phyloP scores from a whole-genome alignment of 2,797 vertebrate genomes.

The Poecilia gillii region DNA sequence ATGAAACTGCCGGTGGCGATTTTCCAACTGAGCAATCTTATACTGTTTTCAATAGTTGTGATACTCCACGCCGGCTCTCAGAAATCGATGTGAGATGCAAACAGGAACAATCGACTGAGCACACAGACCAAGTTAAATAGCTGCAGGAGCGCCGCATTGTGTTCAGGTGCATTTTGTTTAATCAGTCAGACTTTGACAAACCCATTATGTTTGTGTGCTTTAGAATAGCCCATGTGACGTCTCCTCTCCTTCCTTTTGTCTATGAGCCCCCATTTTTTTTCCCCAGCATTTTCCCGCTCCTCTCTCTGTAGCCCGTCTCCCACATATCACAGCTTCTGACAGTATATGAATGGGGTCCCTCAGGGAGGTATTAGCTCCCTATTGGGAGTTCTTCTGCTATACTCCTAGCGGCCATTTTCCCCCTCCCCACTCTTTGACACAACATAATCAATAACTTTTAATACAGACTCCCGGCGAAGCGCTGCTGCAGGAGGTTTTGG shows the following conservation, averaged over 20 bases:
- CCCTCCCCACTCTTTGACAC: conserved; percentile 36
- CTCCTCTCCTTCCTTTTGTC: conserved; percentile 37
- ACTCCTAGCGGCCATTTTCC: conserved; percentile 52
- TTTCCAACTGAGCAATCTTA: conserved; percentile 34
- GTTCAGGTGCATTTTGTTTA: conserved; percentile 48
- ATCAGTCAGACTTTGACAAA: conserved; percentile 66
- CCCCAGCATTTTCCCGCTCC: conserved; percentile 29
- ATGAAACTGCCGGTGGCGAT: conserved; percentile 28
- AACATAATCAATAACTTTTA: conserved; percentile 69
- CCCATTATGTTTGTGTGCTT: conserved; percentile 44
- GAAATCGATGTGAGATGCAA: conserved; percentile 63
- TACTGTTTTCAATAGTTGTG: conserved; percentile 36
- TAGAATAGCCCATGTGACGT: conserved; percentile 34
- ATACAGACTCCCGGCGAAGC: conserved; percentile 35
- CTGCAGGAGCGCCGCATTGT: conserved; percentile 45
- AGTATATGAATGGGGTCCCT: conserved; percentile 62
- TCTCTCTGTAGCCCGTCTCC: conserved; percentile 23
- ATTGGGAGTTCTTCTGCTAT: conserved; percentile 57
- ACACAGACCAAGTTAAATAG: conserved; percentile 43
- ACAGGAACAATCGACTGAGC: conserved; percentile 56
- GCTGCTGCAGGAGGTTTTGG: conserved; percentile 30
- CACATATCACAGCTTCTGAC: conserved; percentile 65
- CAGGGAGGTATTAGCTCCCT: conserved; percentile 63
- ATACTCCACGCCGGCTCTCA: conserved; percentile 36
- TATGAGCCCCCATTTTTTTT: conserved; percentile 14